These are phyloP conservation scores for Hippolais icterina DNA, from an alignment of 2,113 vertebrate species.

Conservation along the genomic window DNA sequence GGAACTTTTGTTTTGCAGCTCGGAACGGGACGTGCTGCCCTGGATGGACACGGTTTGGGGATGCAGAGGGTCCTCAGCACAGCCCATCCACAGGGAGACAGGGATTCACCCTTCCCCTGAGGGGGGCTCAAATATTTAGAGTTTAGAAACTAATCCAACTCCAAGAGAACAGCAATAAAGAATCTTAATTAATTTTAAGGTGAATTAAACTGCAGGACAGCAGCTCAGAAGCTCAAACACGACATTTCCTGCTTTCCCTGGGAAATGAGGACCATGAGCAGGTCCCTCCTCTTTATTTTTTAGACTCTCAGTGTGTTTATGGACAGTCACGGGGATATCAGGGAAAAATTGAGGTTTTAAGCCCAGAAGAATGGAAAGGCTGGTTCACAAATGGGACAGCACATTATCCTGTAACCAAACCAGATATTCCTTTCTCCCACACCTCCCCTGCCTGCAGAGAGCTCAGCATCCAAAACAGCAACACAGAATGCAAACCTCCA, in stretches of 20 bases:
- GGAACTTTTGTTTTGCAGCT: conserved; percentile 3
- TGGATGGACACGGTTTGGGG: accelerated
- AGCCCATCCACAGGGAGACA: background rate
- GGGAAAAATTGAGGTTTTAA: background rate
- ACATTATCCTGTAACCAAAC: background rate
- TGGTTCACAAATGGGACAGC: background rate
- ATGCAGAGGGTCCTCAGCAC: background rate
- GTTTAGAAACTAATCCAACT: background rate
- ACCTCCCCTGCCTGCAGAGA: background rate
- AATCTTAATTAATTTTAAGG: background rate
- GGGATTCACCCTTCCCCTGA: background rate
- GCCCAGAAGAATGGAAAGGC: background rate
- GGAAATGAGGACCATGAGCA: background rate
- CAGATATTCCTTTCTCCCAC: background rate
- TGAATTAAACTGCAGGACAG: background rate
- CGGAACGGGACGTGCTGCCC: accelerated
- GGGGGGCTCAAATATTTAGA: background rate
- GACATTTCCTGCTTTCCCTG: background rate
- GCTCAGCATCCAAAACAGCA: background rate
- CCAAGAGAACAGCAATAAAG: accelerated
- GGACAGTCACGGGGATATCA: background rate
- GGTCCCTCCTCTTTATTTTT: background rate
- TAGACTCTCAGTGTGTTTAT: background rate
- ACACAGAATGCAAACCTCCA: background rate
- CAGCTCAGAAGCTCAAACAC: background rate